Base-by-base conservation (phyloP, 2,888 invertebrate genomes). In the Drosophila imparisetae region DNA sequence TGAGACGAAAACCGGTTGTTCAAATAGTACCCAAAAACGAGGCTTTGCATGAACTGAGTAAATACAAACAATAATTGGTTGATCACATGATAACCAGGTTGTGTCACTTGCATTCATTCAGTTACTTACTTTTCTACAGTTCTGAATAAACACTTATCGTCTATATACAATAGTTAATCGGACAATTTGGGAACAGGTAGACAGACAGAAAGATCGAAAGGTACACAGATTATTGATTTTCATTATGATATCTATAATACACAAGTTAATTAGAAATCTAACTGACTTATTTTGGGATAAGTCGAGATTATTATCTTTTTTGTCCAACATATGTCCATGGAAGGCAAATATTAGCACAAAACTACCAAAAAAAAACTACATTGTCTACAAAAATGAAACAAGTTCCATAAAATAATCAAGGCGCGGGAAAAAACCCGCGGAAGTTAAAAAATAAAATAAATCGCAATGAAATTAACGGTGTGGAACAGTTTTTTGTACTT, bases 381-480 rank as follows among this genome's bases (percentile, higher is more conserved):
- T 58, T 52, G 64, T 21, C 49, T 40, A 50, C 34, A 60, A 58
- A 66, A 48, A 30, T 24, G 0, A 64, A 64, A 76, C 81, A 66
- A 72, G 78, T 66, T 62, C 61, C 50, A 60, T 42, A 55, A 66
- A 60, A 55, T 59, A 42, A 30, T 34, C 21, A 38, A 55, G 36
- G 48, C 21, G 0, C 60, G 30, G 54, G 66, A 81, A 78, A 78
- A 88, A 75, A 55, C 70, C 80, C 65, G 81, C 90, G 86, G 90
- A 88, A 89, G 88, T 82, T 36, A 78, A 72, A 57, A 52, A 72
- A 64, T 45, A 24, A 21, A 13, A 11, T 32, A 32, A 32, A 21
- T 21, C 24, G 62, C 62, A 60, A 4, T 7, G 27, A 55, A 38
- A n/a, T 75, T 76, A 73, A 72, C 73, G 71, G 80, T 80, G 77